phyloP scores from a whole-genome alignment of 2,888 invertebrate genomes.

The Megamerina dolium region DNA sequence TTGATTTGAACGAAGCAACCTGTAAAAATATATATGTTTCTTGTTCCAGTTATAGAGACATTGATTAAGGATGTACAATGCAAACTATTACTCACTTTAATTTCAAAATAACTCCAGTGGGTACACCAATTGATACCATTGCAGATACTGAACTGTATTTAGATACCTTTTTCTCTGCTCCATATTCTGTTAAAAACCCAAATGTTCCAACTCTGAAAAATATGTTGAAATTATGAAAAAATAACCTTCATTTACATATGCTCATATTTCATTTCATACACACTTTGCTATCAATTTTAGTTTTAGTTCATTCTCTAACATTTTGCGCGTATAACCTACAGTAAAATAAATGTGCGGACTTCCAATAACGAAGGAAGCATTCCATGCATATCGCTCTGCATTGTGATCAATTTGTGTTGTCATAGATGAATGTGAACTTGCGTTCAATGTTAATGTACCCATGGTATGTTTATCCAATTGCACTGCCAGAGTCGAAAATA shows the following conservation, averaged over 20 bases:
- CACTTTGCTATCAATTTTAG: constrained; percentile 68
- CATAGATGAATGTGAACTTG: constrained; percentile 65
- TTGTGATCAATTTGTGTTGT: constrained; percentile 75
- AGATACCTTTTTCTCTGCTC: constrained; percentile 87
- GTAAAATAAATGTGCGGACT: constrained; percentile 72
- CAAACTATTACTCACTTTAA: constrained; percentile 74
- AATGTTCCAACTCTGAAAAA: constrained; percentile 73
- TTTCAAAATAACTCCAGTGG: constrained; percentile 82
- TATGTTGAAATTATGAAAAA: not conserved
- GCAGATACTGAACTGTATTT: constrained; percentile 84
- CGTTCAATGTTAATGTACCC: constrained; percentile 80
- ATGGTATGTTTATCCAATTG: constrained; percentile 83
- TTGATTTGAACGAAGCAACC: constrained; percentile 81
- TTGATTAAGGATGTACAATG: no score
- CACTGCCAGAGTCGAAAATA: constrained; percentile 73
- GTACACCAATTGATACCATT: constrained; percentile 76
- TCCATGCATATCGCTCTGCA: constrained; percentile 62
- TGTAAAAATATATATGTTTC: constrained; percentile 37
- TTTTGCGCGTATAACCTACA: constrained; percentile 70
- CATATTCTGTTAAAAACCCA: constrained; percentile 82
- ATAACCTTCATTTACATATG: not conserved
- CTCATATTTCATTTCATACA: not conserved
- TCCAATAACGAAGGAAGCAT: constrained; percentile 74
- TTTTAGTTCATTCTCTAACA: constrained; percentile 73
- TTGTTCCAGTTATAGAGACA: no score